phyloP scores from a whole-genome alignment of 2,113 vertebrate genomes.

The Sinosuthora webbiana region DNA sequence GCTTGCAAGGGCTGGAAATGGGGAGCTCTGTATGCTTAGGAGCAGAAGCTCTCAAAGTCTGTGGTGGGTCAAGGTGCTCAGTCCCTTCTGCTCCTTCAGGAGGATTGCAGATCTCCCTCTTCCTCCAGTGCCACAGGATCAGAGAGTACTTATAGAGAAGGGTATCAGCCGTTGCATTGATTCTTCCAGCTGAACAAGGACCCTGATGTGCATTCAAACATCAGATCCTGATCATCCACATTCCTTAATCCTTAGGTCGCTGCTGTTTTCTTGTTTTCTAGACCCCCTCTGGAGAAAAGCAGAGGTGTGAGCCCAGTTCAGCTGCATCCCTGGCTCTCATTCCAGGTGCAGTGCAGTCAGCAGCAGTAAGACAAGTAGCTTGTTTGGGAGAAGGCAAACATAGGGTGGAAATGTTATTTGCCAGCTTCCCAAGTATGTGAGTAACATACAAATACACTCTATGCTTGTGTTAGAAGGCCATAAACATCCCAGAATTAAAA shows the following conservation, averaged over 20 bases:
- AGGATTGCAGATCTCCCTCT: neutral
- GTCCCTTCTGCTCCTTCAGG: neutral
- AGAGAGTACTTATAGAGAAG: neutral
- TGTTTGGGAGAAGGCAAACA: neutral
- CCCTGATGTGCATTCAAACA: neutral
- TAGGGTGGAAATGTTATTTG: neutral
- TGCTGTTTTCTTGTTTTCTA: neutral
- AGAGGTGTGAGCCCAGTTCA: neutral
- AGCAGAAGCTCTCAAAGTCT: neutral
- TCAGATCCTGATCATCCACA: neutral
- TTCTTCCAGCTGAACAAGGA: neutral
- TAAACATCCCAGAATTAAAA: neutral
- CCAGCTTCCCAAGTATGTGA: neutral
- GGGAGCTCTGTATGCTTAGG: neutral
- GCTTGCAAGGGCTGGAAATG: neutral
- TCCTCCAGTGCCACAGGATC: neutral
- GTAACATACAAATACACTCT: neutral
- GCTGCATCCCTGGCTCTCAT: neutral
- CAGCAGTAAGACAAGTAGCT: neutral
- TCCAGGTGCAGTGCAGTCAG: neutral
- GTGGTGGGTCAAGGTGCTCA: accelerated
- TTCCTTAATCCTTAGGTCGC: neutral
- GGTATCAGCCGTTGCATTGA: neutral
- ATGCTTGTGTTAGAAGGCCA: neutral
- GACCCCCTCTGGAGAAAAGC: neutral